Evolutionary conservation across 1,140 invertebrate species (phyloP).

Genomic region (Drosophila serrata): DNA sequence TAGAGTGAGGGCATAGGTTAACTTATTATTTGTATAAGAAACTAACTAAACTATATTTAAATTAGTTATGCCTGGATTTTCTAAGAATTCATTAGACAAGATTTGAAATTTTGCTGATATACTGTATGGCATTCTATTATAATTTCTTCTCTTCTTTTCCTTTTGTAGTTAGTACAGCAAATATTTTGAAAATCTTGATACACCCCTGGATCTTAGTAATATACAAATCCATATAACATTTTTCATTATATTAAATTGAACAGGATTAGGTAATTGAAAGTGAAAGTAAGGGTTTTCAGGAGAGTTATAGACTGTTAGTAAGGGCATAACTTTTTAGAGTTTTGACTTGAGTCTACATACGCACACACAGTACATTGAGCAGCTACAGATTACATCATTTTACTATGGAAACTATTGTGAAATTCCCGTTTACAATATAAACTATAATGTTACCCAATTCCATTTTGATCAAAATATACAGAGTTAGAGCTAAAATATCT

Average conservation of each 20-base stretch:
- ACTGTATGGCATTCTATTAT: not conserved
- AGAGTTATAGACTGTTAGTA: not conserved
- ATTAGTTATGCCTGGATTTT: no score
- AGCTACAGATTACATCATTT: conserved; percentile 31
- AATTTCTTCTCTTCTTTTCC: not conserved
- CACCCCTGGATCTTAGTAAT: not conserved
- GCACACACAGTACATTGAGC: conserved; percentile 40
- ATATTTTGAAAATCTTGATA: not conserved
- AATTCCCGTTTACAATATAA: conserved; percentile 7
- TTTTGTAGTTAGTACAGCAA: not conserved
- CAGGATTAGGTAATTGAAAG: conserved; percentile 5
- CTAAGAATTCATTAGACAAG: not conserved
- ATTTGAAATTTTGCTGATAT: not conserved
- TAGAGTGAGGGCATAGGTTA: not conserved
- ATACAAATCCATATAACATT: not conserved
- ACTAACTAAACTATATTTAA: not conserved
- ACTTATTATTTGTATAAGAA: not conserved
- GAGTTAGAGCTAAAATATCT: not conserved
- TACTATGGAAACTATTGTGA: conserved; percentile 38
- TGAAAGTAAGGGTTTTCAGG: not conserved
- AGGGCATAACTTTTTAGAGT: conserved; percentile 17
- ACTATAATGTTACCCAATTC: not conserved
- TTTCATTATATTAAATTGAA: not conserved
- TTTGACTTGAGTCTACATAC: conserved; percentile 34
- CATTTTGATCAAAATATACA: not conserved